A percentile compares a stretch with the other conserved stretches of the same genome.
Evolutionary conservation across 2,113 vertebrate genomes (phyloP).

Genomic region (Eulacestoma nigropectus): DNA sequence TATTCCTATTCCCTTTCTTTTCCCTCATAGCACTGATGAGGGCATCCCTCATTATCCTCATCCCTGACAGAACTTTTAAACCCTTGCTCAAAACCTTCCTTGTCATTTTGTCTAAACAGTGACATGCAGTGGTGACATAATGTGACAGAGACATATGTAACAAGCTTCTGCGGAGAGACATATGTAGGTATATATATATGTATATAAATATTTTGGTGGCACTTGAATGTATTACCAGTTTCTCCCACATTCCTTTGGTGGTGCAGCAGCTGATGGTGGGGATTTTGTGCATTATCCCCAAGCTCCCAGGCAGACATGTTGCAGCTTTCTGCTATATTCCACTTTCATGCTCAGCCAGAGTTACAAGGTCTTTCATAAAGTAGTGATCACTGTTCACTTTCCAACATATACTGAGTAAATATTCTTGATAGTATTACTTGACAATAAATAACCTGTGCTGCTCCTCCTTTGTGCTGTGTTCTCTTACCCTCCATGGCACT

Average conservation of each 20-base stretch:
- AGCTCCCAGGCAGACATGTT: neutral
- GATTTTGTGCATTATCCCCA: neutral
- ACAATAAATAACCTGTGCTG: neutral
- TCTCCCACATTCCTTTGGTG: neutral
- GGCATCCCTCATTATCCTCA: neutral
- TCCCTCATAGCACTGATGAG: neutral
- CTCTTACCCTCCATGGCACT: rapidly evolving
- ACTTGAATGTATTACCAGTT: neutral
- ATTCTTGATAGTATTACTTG: neutral
- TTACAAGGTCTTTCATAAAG: neutral
- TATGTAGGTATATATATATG: neutral
- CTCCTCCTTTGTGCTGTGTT: neutral
- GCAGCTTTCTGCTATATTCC: neutral
- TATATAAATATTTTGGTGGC: neutral
- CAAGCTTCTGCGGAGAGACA: neutral
- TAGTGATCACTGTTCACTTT: neutral
- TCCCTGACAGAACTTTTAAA: neutral
- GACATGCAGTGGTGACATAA: neutral
- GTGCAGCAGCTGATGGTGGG: neutral
- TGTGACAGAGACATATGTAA: neutral
- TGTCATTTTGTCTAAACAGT: neutral
- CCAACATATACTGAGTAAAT: neutral
- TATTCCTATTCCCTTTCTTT: neutral
- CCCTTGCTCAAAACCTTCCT: neutral
- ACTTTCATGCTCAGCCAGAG: neutral